Evolutionary conservation across 37 sponge, comb jelly and placozoan species (phyloP).

Genomic region (Geodia barretti): DNA sequence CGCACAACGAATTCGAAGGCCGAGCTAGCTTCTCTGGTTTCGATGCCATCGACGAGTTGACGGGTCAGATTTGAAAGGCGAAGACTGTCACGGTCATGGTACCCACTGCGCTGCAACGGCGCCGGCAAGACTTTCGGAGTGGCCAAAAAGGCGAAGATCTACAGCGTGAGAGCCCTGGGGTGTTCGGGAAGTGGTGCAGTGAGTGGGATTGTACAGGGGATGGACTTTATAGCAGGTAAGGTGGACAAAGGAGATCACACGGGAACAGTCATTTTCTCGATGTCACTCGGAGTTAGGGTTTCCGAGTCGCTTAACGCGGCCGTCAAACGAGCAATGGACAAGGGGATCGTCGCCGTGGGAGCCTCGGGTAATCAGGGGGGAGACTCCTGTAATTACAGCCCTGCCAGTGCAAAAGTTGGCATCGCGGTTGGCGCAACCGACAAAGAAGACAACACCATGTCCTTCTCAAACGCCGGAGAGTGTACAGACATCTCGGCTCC

Average conservation of each 20-base stretch:
- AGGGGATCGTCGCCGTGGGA: conserved; percentile 53
- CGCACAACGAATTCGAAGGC: conserved; percentile 66
- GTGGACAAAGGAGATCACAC: conserved; percentile 7
- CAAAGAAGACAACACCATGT: conserved; percentile 18
- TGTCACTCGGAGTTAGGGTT: conserved; percentile 67
- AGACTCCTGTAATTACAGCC: conserved; percentile 68
- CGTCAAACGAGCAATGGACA: conserved; percentile 19
- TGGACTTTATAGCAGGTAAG: conserved; percentile 50
- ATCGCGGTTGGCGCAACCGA: conserved; percentile 74
- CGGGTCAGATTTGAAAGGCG: conserved; percentile 44
- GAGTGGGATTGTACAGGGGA: conserved; percentile 63
- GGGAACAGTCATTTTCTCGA: conserved; percentile 49
- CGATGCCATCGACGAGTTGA: conserved; percentile 68
- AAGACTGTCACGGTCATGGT: conserved; percentile 84
- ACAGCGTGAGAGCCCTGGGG: conserved; percentile 61
- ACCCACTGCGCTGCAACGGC: conserved; percentile 78
- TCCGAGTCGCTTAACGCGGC: conserved; percentile 30
- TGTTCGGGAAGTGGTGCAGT: conserved; percentile 75
- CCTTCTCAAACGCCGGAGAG: conserved; percentile 68
- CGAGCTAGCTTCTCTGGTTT: conserved; percentile 70
- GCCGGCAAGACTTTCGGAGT: conserved; percentile 78
- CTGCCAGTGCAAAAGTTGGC: conserved; percentile 48
- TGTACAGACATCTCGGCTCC: conserved; percentile 82
- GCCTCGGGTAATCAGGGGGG: conserved; percentile 78
- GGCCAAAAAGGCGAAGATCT: conserved; percentile 61